These are phyloP conservation scores for Phodopus roborovskii DNA, from an alignment of 2,113 vertebrate genomes.

Conservation along the genomic window DNA sequence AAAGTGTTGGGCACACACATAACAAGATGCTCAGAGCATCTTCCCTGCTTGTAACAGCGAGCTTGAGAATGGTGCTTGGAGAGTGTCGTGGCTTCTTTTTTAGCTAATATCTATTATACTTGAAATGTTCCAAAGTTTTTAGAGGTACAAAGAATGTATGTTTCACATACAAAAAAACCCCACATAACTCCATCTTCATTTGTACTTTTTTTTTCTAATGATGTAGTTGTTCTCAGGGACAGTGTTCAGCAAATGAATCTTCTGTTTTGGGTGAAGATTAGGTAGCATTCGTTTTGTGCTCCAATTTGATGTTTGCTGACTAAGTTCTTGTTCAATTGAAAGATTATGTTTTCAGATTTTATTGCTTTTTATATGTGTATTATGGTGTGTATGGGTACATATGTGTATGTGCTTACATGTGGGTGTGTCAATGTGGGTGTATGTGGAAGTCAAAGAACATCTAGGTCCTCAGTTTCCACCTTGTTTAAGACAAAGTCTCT, in stretches of 20 bases:
- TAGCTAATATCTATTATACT: constrained; percentile 10
- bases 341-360: background rate
- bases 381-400: background rate
- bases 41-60: background rate
- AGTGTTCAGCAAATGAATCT: background rate
- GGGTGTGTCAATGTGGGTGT: background rate
- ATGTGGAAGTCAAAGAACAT: background rate
- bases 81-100: background rate
- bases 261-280: background rate
- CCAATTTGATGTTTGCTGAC: background rate
- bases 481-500: background rate
- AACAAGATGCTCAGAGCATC: background rate
- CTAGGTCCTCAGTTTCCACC: background rate
- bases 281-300: background rate
- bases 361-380: background rate
- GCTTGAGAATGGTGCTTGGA: constrained; percentile 4
- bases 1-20: background rate
- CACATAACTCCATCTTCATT: background rate
- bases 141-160: background rate
- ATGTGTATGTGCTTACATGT: background rate
- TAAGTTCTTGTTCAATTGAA: background rate
- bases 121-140: constrained; percentile 26
- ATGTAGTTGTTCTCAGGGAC: constrained; percentile 4
- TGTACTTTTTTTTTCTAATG: constrained; percentile 43
- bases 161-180: background rate